Evolutionary conservation across 1,140 invertebrate genomes (phyloP).

Genomic region (Bombus cullumanus): DNA sequence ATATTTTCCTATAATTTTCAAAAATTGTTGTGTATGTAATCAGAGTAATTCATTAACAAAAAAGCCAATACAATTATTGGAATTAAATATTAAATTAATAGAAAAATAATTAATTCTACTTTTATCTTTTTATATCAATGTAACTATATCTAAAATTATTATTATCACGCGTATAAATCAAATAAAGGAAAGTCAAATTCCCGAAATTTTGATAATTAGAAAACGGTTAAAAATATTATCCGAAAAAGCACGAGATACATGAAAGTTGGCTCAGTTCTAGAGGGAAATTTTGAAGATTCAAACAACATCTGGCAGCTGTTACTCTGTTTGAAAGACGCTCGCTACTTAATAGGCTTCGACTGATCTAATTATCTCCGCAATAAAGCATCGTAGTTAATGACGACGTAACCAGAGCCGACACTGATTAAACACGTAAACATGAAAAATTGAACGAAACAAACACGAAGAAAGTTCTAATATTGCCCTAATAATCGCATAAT

Average conservation of each 20-base stretch:
- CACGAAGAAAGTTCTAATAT: background rate
- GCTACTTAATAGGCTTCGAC: slow-evolving; percentile 16
- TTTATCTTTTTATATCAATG: background rate
- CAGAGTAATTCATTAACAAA: background rate
- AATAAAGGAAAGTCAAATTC: background rate
- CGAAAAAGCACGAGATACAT: too few relatives aligned
- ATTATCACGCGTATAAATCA: background rate
- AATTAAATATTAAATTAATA: too few relatives aligned
- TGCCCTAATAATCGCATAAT: background rate
- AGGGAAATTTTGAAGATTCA: background rate
- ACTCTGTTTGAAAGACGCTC: slow-evolving; percentile 17
- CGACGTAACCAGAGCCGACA: background rate
- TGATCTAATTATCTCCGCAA: slow-evolving; percentile 17
- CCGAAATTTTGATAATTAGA: background rate
- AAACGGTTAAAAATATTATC: background rate
- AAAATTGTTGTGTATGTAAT: background rate
- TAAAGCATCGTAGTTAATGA: slow-evolving; percentile 11
- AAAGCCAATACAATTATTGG: too few relatives aligned
- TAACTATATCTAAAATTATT: background rate
- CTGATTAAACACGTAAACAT: slow-evolving; percentile 13
- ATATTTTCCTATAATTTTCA: background rate
- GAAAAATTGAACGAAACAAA: background rate
- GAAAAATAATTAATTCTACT: too few relatives aligned
- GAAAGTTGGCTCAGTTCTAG: background rate
- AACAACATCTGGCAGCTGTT: background rate